Conservation (phyloP, 2,797 vertebrate genomes). For the Tauraco hartlaubi region DNA sequence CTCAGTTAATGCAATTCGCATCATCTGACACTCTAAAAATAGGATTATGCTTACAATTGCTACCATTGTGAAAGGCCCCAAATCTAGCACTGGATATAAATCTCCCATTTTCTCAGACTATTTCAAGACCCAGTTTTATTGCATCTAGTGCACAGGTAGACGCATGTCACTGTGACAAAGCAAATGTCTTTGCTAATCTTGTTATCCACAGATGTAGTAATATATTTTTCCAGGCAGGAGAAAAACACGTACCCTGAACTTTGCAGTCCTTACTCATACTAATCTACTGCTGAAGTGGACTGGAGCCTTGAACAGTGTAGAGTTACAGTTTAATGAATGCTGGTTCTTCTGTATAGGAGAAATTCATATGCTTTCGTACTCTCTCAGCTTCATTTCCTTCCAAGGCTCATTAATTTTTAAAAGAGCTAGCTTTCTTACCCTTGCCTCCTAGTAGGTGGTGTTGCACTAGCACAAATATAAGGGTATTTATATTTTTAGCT, state of each 20-base stretch:
- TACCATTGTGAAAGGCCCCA: background rate
- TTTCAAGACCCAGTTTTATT: background rate
- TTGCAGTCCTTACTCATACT: slow-evolving; percentile 16
- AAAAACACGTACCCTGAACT: background rate
- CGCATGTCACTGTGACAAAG: background rate
- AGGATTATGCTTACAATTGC: background rate
- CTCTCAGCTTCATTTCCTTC: slow-evolving; percentile 73
- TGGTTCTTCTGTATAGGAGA: slow-evolving; percentile 59
- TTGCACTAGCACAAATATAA: slow-evolving; percentile 58
- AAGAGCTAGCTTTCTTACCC: slow-evolving; percentile 68
- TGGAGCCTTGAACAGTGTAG: slow-evolving; percentile 50
- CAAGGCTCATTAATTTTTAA: slow-evolving; percentile 74
- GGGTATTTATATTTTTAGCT: slow-evolving; percentile 48
- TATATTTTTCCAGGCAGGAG: slow-evolving; percentile 42
- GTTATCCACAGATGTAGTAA: slow-evolving; percentile 8
- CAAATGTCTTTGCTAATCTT: slow-evolving; percentile 1
- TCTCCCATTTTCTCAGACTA: background rate
- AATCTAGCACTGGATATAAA: background rate
- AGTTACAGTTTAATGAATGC: slow-evolving; percentile 69
- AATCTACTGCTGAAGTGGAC: slow-evolving; percentile 36
- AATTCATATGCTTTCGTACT: slow-evolving; percentile 67
- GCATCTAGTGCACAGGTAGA: background rate
- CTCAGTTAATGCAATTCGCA: background rate
- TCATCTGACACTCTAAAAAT: background rate
- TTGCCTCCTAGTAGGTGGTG: slow-evolving; percentile 68